Evolutionary conservation across 2,797 vertebrate genomes (phyloP), one percentile per base, ranked within the genome.

Genomic region (Enteromius argenteus): DNA sequence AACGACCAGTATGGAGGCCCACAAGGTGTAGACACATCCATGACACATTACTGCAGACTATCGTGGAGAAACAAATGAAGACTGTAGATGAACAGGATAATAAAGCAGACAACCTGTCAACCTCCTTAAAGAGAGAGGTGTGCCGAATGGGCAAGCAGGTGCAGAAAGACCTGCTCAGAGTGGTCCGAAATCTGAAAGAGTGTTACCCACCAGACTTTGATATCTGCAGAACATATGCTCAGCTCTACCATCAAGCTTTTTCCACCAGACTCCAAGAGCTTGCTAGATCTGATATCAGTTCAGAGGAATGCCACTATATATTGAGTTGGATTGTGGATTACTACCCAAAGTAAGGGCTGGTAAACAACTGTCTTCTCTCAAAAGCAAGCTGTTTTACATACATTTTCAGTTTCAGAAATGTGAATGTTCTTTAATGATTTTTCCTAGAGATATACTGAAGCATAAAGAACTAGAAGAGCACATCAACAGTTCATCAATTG

Each of bases 331-430:
- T 94, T 89, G 93, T 96, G 64, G 91, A 92, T 79, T 76, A 89
- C 58, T 99, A 98, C 84, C 96, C 96, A 62, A 92, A 94, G 97
- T 98, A 93, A 96, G 96, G 90, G 23, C 60, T 2, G 44, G 5
- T 23, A 4, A 39, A 35, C 21, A 13, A 30, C 27, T 6, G 5
- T 32, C 2, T 0, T 64, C 27, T 78, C 46, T 37, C 8, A 27
- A 80, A 80, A 53, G 32, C 62, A 51, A 15, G 46, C 37, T 10
- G 27, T 58, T 60, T 71, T 23, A 39, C 9, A 23, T 32, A 53
- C 5, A 60, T 60, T 23, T 58, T 13, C 56, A 17, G 64, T 51
- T 69, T 23, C 21, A 21, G 21, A 71, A 30, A 79, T 42, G 15
- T 77, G 72, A 15, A 78, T 49, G 35, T 64, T 49, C 32, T 76